A percentile compares a stretch with the other conserved stretches of the same genome.
Conservation (phyloP, 1,140 invertebrate genomes). For the Drosophila nebulosa region DNA sequence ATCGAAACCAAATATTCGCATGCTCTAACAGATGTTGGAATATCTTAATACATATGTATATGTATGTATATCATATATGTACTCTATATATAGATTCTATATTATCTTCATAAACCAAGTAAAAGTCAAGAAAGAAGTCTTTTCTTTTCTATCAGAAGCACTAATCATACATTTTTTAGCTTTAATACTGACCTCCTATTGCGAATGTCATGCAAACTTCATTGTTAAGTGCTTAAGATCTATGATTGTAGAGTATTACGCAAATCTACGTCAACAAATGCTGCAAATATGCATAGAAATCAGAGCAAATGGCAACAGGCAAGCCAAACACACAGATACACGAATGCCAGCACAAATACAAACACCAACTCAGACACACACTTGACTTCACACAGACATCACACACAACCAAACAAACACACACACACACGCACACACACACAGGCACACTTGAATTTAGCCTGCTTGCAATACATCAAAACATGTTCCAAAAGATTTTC, state of each 20-base stretch:
- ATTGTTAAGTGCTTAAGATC: background rate
- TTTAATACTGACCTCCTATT: too few species aligned
- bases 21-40: background rate
- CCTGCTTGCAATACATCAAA: slow-evolving; percentile 58
- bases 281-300: slow-evolving; percentile 59
- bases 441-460: slow-evolving; percentile 7
- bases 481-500: slow-evolving; percentile 70
- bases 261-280: slow-evolving; percentile 48
- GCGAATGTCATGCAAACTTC: background rate
- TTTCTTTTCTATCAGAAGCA: too few species aligned
- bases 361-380: background rate
- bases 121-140: too few species aligned
- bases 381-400: background rate
- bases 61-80: too few species aligned
- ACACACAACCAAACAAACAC: background rate
- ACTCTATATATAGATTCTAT: too few species aligned
- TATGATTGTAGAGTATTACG: slow-evolving; percentile 9
- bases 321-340: slow-evolving; percentile 35
- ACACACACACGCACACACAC: slow-evolving; percentile 1
- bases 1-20: background rate
- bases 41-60: background rate
- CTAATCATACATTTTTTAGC: too few species aligned
- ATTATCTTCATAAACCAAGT: too few species aligned
- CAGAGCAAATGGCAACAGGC: slow-evolving; percentile 46
- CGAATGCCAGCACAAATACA: background rate